phyloP scores from a whole-genome alignment of 2,113 vertebrate genomes.

The Chamaetylas fuelleborni region DNA sequence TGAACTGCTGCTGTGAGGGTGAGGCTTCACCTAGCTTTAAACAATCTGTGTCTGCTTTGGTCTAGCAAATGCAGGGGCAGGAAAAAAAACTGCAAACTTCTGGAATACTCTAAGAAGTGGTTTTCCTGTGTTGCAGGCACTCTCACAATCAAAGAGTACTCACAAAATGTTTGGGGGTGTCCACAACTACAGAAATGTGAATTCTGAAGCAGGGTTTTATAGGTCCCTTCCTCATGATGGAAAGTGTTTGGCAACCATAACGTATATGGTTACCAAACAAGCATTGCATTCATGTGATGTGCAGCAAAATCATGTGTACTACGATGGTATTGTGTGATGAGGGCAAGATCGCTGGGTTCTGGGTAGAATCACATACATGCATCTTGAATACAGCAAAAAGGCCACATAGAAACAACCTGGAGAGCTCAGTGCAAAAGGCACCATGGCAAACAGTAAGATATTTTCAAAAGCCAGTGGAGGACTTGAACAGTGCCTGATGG shows the following conservation, averaged over 20 bases:
- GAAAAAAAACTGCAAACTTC: neutral
- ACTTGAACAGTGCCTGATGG: neutral
- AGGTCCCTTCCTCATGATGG: neutral
- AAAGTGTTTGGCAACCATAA: neutral
- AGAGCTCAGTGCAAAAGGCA: neutral
- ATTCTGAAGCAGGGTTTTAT: neutral
- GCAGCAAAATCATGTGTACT: neutral
- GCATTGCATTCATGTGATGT: neutral
- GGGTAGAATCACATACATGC: neutral
- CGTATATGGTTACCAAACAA: neutral
- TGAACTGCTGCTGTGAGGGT: neutral
- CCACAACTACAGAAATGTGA: neutral
- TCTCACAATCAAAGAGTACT: neutral
- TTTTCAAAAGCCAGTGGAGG: neutral
- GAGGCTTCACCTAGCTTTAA: neutral
- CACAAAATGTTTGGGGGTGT: neutral
- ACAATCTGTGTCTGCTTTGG: neutral
- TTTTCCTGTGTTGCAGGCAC: neutral
- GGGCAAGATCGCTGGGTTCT: neutral
- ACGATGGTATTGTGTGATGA: neutral
- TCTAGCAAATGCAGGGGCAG: neutral
- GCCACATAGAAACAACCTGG: neutral
- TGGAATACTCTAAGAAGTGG: neutral
- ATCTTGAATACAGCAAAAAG: neutral
- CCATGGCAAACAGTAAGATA: neutral